Evolutionary conservation across 1,140 invertebrate genomes (phyloP).

Genomic region (Drosophila erecta): DNA sequence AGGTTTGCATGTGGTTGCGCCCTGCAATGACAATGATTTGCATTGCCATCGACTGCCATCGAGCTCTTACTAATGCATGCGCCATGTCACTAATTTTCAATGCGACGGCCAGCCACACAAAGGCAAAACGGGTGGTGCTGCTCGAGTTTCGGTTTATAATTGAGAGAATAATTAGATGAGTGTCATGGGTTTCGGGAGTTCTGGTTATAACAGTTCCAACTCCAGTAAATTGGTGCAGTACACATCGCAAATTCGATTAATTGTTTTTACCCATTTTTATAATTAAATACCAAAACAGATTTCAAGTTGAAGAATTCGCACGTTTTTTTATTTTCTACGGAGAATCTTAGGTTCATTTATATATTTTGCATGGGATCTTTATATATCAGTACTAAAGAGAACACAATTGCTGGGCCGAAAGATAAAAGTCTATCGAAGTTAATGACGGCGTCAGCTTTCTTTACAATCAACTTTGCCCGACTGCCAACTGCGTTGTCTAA

Average conservation of each 20-base stretch:
- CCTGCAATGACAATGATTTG: constrained; percentile 76
- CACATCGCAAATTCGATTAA: no score
- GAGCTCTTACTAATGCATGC: constrained; percentile 39
- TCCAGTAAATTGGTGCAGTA: neutral
- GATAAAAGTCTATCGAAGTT: constrained; percentile 50
- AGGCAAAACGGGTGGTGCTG: neutral
- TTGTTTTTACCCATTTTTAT: no score
- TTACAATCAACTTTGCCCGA: constrained; percentile 38
- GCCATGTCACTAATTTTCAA: constrained; percentile 45
- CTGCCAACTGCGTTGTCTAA: constrained; percentile 18
- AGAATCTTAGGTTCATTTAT: no score
- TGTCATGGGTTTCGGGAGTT: constrained; percentile 29
- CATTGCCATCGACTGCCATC: constrained; percentile 62
- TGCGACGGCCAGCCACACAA: constrained; percentile 35
- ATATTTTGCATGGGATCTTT: no score
- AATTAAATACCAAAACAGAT: no score
- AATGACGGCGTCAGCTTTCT: constrained; percentile 67
- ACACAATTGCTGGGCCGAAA: constrained; percentile 15
- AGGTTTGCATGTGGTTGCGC: constrained; percentile 48
- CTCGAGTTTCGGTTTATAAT: constrained; percentile 54
- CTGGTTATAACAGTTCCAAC: neutral
- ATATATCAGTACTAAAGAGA: constrained; percentile 5
- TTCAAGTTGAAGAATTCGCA: no score
- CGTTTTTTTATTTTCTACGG: neutral
- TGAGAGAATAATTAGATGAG: constrained; percentile 77